Percentiles rank a stretch among this genome's conserved stretches.
phyloP scores from a whole-genome alignment of 1,140 invertebrate species.

The Euborellia annulipes region DNA sequence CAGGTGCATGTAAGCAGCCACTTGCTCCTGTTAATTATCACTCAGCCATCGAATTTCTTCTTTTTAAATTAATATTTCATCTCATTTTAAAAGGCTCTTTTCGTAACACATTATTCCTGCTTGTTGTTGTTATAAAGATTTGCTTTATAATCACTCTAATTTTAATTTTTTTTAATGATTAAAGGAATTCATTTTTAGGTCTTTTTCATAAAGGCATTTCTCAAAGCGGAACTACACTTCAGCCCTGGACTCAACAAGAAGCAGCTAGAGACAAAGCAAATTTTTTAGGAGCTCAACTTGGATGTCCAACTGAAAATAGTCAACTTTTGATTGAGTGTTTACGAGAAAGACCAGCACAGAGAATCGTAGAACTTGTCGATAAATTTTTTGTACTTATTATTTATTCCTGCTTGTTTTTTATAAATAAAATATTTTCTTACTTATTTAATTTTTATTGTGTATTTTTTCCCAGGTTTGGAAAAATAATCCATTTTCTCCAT shows the following conservation, averaged over 20 bases:
- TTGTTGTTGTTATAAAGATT: no score
- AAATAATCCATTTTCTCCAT: constrained; percentile 42
- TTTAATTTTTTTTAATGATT: no score
- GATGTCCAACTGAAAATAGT: constrained; percentile 41
- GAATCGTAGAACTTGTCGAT: constrained; percentile 28
- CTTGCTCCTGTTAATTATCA: no score
- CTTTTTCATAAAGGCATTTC: constrained; percentile 56
- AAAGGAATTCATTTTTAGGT: no score
- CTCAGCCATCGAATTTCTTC: no score
- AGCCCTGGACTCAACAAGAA: constrained; percentile 51
- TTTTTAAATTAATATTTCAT: no score
- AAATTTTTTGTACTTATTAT: constrained; percentile 29
- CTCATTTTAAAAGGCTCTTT: no score
- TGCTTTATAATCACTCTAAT: no score
- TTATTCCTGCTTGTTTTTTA: background rate
- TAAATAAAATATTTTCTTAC: constrained; percentile 3
- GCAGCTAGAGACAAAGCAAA: constrained; percentile 48
- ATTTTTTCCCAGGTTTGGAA: constrained; percentile 26
- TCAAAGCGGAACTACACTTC: constrained; percentile 56
- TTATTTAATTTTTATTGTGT: background rate
- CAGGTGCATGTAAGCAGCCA: background rate
- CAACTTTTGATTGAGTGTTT: constrained; percentile 55
- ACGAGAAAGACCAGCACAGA: constrained; percentile 37
- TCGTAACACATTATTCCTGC: no score
- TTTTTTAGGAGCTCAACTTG: constrained; percentile 43